Conservation (phyloP, 2,113 vertebrate genomes). For the Anseranas semipalmata region DNA sequence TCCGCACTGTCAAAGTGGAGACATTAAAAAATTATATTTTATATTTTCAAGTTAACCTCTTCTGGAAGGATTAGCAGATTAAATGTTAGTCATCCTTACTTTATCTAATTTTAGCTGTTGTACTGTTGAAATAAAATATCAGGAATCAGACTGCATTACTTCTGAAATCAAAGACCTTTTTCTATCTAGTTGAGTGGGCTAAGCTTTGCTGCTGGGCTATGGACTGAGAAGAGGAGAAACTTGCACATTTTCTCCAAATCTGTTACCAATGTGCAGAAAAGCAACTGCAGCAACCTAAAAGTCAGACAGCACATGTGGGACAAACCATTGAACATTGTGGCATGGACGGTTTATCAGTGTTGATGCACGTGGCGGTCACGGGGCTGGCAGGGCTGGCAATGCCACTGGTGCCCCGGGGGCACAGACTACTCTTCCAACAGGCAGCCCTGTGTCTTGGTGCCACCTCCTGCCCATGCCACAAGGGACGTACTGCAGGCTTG, state of each 20-base stretch:
- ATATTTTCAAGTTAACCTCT: not conserved
- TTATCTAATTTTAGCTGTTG: not conserved
- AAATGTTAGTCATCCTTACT: not conserved
- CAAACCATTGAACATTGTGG: fast-evolving
- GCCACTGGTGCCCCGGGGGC: fast-evolving
- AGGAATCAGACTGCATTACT: not conserved
- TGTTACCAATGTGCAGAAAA: not conserved
- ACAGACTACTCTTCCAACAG: fast-evolving
- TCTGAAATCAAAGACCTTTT: not conserved
- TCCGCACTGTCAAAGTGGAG: not conserved
- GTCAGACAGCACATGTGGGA: not conserved
- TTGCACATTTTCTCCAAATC: not conserved
- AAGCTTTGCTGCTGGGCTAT: not conserved
- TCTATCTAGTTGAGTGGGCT: not conserved
- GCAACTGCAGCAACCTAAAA: not conserved
- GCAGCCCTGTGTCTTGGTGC: fast-evolving
- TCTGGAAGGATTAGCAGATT: not conserved
- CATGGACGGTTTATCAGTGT: fast-evolving
- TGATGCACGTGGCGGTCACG: fast-evolving
- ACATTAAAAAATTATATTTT: not conserved
- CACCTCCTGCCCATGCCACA: not conserved
- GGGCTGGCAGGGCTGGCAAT: not conserved
- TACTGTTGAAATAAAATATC: not conserved
- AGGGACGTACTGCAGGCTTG: not conserved
- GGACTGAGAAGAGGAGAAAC: not conserved